Conservation (phyloP, 2,797 vertebrate genomes). For the Rhabdophis nuchalis region DNA sequence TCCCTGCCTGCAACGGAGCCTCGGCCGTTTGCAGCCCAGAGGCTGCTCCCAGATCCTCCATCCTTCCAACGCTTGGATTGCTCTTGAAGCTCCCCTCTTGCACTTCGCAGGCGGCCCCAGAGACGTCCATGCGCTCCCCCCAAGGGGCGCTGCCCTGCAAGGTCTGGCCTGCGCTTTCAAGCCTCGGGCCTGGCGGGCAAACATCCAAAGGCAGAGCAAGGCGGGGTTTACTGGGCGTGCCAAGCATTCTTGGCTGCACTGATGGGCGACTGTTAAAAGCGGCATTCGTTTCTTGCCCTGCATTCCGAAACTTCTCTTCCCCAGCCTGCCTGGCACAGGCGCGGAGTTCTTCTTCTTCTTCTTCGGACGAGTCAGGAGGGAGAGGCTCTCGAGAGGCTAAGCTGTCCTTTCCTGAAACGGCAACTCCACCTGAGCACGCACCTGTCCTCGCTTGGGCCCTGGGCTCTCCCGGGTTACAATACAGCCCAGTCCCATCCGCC, state of each 20-base stretch:
- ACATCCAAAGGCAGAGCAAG: background rate
- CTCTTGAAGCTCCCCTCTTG: background rate
- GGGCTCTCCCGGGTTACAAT: conserved; percentile 56
- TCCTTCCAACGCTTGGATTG: background rate
- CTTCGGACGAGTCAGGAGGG: conserved; percentile 47
- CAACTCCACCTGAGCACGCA: conserved; percentile 52
- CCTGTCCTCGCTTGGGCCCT: conserved; percentile 52
- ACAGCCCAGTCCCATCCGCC: conserved; percentile 58
- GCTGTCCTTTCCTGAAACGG: conserved; percentile 52
- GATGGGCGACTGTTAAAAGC: conserved; percentile 49
- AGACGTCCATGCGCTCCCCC: conserved; percentile 30
- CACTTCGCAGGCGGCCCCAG: conserved; percentile 19
- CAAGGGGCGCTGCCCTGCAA: conserved; percentile 26
- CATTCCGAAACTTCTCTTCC: conserved; percentile 44
- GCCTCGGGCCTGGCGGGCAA: conserved; percentile 30
- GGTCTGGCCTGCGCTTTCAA: conserved; percentile 12
- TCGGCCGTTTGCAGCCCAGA: conserved; percentile 9
- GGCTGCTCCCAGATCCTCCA: conserved; percentile 15
- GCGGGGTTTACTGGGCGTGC: background rate
- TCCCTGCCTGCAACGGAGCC: background rate
- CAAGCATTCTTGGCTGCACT: conserved; percentile 41
- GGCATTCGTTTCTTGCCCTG: conserved; percentile 22
- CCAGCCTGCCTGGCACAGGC: conserved; percentile 30
- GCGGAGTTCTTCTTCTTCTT: conserved; percentile 45
- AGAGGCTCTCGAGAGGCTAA: conserved; percentile 57